Percentiles rank a stretch among this genome's conserved stretches.
Evolutionary conservation across 2,797 vertebrate species (phyloP).

Genomic region (Mormyrops attenuatus): DNA sequence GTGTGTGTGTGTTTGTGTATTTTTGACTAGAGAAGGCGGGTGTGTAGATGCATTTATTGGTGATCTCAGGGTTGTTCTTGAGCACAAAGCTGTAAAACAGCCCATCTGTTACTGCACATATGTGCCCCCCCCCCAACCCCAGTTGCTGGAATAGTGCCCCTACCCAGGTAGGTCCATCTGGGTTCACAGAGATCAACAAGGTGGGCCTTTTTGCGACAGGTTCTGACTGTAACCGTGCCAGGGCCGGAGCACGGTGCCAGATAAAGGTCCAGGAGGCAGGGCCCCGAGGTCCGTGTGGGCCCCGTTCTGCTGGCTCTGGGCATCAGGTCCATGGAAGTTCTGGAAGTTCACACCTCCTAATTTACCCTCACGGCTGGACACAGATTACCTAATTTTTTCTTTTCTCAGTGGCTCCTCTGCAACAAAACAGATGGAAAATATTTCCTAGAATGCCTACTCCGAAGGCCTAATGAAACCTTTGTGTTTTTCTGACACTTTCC

Average conservation of each 20-base stretch:
- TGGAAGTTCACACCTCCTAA: not conserved
- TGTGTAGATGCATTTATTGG: not conserved
- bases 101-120: not conserved
- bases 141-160: not conserved
- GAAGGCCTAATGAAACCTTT: not conserved
- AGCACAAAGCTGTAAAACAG: not conserved
- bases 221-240: not conserved
- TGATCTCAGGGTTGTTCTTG: not conserved
- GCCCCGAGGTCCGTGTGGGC: not conserved
- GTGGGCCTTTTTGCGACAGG: not conserved
- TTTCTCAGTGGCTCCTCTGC: not conserved
- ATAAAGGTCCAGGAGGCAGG: not conserved
- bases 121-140: not conserved
- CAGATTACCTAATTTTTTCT: not conserved
- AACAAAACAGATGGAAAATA: not conserved
- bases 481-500: not conserved
- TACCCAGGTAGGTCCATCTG: conserved; percentile 5
- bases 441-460: not conserved
- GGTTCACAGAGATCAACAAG: not conserved
- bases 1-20: not conserved
- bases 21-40: not conserved
- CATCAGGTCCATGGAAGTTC: not conserved
- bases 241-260: not conserved
- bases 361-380: not conserved
- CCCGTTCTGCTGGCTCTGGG: not conserved